These are phyloP conservation scores for Tetragonisca angustula DNA, from an alignment of 2,888 invertebrate species.

Conservation along the genomic window DNA sequence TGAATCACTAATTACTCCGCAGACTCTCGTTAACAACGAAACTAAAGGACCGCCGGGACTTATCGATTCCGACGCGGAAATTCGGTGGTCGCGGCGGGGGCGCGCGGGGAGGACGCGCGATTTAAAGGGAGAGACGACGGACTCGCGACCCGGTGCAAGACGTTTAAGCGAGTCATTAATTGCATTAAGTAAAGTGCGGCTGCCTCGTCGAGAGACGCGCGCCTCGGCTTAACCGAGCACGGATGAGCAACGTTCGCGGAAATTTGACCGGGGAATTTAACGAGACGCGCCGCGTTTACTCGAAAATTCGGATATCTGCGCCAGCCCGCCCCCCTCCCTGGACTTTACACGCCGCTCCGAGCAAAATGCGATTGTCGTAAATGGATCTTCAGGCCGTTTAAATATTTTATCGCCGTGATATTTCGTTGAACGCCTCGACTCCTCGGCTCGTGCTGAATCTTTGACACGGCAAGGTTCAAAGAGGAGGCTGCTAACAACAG, in stretches of 20 bases:
- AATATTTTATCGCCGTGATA: not conserved
- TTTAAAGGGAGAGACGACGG: slow-evolving; percentile 55
- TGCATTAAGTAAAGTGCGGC: slow-evolving; percentile 75
- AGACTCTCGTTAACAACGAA: slow-evolving; percentile 57
- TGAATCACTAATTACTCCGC: slow-evolving; percentile 63
- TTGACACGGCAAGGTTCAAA: too few relatives aligned
- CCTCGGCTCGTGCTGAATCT: too few relatives aligned
- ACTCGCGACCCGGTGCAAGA: slow-evolving; percentile 58
- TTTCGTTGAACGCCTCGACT: too few relatives aligned
- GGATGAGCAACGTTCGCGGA: slow-evolving; percentile 10
- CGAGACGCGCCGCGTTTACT: not conserved
- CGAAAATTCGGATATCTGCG: slow-evolving; percentile 16
- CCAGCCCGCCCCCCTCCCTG: not conserved
- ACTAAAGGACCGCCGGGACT: slow-evolving; percentile 56
- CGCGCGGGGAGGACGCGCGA: slow-evolving; percentile 46
- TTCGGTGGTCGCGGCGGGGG: slow-evolving; percentile 34
- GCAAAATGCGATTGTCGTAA: slow-evolving; percentile 3
- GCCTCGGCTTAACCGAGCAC: slow-evolving; percentile 24
- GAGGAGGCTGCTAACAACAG: too few relatives aligned
- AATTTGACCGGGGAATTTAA: slow-evolving; percentile 29
- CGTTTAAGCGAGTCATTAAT: slow-evolving; percentile 76
- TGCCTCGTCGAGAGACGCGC: slow-evolving; percentile 40
- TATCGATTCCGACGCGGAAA: slow-evolving; percentile 64
- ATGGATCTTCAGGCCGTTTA: not conserved
- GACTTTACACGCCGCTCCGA: not conserved